These are phyloP conservation scores for Calameuta pallipes DNA, from an alignment of 2,888 invertebrate species.

Conservation along the genomic window DNA sequence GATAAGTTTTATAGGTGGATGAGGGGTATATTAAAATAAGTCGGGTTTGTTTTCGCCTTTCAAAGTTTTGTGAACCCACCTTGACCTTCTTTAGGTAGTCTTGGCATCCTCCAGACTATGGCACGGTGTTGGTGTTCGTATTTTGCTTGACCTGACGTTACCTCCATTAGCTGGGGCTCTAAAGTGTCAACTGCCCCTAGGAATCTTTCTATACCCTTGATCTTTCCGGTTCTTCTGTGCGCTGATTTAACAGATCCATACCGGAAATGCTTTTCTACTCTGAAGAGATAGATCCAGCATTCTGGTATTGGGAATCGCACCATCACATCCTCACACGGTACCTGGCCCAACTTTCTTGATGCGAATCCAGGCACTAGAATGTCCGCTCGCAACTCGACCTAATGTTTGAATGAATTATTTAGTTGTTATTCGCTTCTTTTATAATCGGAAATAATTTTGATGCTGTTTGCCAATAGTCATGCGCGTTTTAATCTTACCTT, in stretches of 20 bases:
- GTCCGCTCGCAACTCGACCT: conserved; percentile 95
- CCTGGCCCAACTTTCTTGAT: conserved; percentile 93
- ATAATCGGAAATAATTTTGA: not conserved
- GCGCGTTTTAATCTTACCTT: conserved; percentile 69
- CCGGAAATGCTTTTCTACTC: conserved; percentile 96
- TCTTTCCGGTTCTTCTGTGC: conserved; percentile 83
- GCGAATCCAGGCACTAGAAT: conserved; percentile 97
- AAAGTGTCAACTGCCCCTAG: conserved; percentile 91
- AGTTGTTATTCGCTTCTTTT: not conserved
- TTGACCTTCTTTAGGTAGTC: conserved; percentile 98
- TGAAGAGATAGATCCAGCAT: conserved; percentile 98
- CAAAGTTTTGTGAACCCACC: conserved; percentile 69
- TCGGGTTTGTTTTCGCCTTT: not conserved
- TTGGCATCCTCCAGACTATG: conserved; percentile 97
- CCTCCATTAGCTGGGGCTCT: conserved; percentile 93
- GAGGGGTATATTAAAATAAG: not conserved
- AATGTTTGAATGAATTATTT: conserved; percentile 30
- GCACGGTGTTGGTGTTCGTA: conserved; percentile 98
- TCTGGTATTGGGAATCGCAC: conserved; percentile 98
- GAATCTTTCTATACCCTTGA: conserved; percentile 92
- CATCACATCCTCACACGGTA: conserved; percentile 97
- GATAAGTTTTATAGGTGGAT: conserved; percentile 4
- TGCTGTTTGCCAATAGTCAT: not conserved
- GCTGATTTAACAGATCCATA: conserved; percentile 66
- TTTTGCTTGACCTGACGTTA: conserved; percentile 96